Evolutionary conservation across 2,888 invertebrate genomes (phyloP).

Genomic region (Leucozona laternaria): DNA sequence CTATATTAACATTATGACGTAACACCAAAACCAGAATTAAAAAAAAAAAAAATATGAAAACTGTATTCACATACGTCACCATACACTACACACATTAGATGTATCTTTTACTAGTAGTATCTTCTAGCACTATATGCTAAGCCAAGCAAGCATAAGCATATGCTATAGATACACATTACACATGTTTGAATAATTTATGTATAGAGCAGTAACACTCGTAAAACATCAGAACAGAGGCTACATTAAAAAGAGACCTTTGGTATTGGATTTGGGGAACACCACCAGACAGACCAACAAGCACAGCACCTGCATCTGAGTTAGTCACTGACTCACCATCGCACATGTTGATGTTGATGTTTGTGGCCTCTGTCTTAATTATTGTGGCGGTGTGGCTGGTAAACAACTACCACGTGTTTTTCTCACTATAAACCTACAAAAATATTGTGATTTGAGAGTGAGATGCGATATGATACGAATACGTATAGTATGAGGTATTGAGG

Average conservation of each 20-base stretch:
- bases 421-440: not conserved
- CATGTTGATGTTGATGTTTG: constrained; percentile 16
- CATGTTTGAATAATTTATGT: constrained; percentile 14
- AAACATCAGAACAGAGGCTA: constrained; percentile 2
- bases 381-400: constrained; percentile 3
- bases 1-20: constrained; percentile 65
- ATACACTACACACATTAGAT: constrained; percentile 37
- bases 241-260: not conserved
- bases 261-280: constrained; percentile 28
- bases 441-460: not conserved
- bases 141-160: not conserved
- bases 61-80: constrained; percentile 55
- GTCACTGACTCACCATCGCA: constrained; percentile 25
- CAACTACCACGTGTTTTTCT: not conserved
- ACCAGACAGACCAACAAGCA: not conserved
- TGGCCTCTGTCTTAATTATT: not conserved
- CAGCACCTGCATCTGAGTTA: constrained; percentile 26
- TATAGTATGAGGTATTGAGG: not conserved
- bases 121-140: constrained; percentile 1
- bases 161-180: not conserved
- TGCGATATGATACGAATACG: not conserved
- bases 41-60: constrained; percentile 8
- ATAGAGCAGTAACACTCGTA: not conserved
- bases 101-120: constrained; percentile 9
- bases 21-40: constrained; percentile 28